These are phyloP conservation scores for Tamias sibiricus DNA, from an alignment of 2,113 vertebrate genomes.

Conservation along the genomic window DNA sequence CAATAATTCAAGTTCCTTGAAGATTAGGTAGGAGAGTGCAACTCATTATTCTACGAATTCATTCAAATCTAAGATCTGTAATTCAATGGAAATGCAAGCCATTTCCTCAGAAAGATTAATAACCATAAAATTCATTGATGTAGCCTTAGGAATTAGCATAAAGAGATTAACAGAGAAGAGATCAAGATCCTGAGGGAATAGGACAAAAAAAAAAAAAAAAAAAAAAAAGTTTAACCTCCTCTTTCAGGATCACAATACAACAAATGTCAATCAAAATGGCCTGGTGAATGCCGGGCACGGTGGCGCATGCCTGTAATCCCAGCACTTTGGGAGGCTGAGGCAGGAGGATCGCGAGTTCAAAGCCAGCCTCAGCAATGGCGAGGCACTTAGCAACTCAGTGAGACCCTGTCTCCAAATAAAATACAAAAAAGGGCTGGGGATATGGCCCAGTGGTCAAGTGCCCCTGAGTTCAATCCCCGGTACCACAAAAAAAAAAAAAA, in stretches of 20 bases:
- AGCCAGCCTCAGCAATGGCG: no score
- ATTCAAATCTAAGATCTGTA: background rate
- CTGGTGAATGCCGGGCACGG: no score
- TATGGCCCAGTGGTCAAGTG: no score
- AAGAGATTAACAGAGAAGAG: background rate
- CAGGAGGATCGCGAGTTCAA: no score
- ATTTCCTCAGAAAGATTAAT: conserved; percentile 18
- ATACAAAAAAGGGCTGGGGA: no score
- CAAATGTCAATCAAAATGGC: background rate
- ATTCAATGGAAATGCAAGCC: background rate
- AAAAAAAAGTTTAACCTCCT: background rate
- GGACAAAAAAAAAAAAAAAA: background rate
- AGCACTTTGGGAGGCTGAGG: no score
- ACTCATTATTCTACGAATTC: background rate
- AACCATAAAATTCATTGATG: background rate
- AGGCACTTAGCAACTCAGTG: no score
- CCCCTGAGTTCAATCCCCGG: no score
- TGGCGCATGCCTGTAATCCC: no score
- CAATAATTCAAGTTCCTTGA: background rate
- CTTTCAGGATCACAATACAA: background rate
- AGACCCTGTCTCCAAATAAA: no score
- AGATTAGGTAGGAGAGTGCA: background rate
- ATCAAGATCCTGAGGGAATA: background rate
- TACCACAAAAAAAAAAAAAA: no score
- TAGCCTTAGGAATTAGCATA: background rate